phyloP scores from a whole-genome alignment of 2,888 invertebrate species.

The Chironomus tentans region DNA sequence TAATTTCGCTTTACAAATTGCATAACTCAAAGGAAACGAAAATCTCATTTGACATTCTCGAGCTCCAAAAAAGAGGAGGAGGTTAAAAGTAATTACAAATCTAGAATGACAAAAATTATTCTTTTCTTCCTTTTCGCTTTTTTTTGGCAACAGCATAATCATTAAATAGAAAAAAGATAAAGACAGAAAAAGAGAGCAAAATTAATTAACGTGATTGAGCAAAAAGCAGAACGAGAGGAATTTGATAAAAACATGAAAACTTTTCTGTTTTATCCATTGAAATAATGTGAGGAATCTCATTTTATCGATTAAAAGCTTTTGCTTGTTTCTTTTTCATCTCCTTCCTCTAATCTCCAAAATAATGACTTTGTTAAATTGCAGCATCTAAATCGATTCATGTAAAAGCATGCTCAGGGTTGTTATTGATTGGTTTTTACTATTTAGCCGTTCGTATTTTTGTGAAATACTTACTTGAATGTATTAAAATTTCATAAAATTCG shows the following conservation, averaged over 20 bases:
- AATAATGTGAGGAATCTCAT: too few species aligned
- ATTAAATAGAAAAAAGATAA: not conserved
- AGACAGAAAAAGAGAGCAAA: not conserved
- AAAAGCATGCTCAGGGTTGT: not conserved
- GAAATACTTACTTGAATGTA: too few species aligned
- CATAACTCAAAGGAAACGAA: too few species aligned
- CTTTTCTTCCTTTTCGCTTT: too few species aligned
- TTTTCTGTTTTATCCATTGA: not conserved
- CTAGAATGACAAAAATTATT: too few species aligned
- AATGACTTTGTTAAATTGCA: constrained; percentile 1
- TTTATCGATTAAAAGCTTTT: not conserved
- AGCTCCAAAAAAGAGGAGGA: too few species aligned
- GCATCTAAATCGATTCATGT: not conserved
- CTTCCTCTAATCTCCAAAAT: not conserved
- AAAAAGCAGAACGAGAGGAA: not conserved
- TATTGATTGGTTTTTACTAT: too few species aligned
- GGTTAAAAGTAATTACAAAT: too few species aligned
- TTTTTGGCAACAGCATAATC: not conserved
- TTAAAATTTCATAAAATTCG: too few species aligned
- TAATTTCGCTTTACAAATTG: too few species aligned
- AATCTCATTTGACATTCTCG: too few species aligned
- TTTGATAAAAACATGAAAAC: not conserved
- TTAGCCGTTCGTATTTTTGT: too few species aligned
- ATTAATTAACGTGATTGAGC: not conserved
- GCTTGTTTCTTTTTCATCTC: not conserved